Conservation (phyloP, 2,797 vertebrate genomes). For the Gymnothorax javanicus region DNA sequence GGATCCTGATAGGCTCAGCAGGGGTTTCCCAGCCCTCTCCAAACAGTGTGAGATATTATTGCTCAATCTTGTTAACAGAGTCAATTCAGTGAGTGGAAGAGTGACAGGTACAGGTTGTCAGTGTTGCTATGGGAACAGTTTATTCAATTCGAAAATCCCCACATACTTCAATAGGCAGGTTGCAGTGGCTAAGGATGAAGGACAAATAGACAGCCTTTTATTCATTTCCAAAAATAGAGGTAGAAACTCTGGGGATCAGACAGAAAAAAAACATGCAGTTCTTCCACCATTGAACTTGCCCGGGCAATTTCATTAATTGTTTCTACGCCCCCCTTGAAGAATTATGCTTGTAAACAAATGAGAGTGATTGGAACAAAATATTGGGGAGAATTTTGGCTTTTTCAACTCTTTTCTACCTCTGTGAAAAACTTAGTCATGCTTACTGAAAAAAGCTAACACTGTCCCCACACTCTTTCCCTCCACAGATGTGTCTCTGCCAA, state of each 20-base stretch:
- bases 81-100: not conserved
- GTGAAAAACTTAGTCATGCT: too few relatives aligned
- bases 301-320: too few relatives aligned
- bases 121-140: not conserved
- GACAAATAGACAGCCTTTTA: not conserved
- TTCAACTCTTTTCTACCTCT: too few relatives aligned
- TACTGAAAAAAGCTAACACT: not conserved
- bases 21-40: constrained; percentile 45
- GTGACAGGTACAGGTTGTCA: not conserved
- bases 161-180: not conserved
- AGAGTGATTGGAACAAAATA: too few relatives aligned
- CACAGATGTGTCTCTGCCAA: constrained; percentile 58
- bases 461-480: constrained; percentile 9
- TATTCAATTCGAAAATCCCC: not conserved
- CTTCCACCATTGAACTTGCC: too few relatives aligned
- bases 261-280: too few relatives aligned
- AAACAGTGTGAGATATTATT: constrained; percentile 65
- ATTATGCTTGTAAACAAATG: too few relatives aligned
- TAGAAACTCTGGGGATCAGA: too few relatives aligned
- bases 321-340: too few relatives aligned
- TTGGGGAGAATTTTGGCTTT: too few relatives aligned
- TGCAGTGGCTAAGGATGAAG: not conserved
- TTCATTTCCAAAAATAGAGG: not conserved
- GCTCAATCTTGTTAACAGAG: not conserved
- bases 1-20: constrained; percentile 47